phyloP scores from a whole-genome alignment of 2,888 invertebrate species.

The Macrosiphum euphorbiae region DNA sequence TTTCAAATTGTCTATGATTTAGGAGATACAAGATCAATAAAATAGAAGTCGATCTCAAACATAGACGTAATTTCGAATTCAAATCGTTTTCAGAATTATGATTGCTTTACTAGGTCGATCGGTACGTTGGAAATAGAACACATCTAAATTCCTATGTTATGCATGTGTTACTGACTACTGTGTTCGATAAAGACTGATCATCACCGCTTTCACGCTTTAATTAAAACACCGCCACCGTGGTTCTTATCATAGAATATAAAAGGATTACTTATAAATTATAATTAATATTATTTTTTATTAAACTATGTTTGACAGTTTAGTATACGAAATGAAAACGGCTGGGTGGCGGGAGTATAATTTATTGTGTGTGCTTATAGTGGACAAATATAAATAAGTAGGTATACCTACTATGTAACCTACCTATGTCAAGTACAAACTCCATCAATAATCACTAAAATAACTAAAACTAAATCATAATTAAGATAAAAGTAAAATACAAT shows the following conservation, averaged over 20 bases:
- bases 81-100: neutral
- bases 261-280: no score
- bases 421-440: neutral
- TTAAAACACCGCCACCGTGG: neutral
- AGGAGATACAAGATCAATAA: neutral
- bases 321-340: no score
- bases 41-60: neutral
- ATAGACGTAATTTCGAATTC: neutral
- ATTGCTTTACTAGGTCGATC: neutral
- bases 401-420: no score
- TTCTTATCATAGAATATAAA: neutral
- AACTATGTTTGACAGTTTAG: no score
- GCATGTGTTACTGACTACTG: neutral
- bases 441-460: neutral
- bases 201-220: neutral
- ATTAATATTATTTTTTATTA: no score
- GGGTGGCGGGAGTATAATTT: neutral
- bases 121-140: neutral
- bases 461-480: neutral
- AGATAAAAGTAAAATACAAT: neutral
- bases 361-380: neutral
- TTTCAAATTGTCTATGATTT: neutral
- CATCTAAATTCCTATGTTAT: neutral
- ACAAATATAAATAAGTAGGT: neutral
- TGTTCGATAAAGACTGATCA: neutral